phyloP scores from a whole-genome alignment of 1,140 invertebrate genomes.

The Nasonia vitripennis region DNA sequence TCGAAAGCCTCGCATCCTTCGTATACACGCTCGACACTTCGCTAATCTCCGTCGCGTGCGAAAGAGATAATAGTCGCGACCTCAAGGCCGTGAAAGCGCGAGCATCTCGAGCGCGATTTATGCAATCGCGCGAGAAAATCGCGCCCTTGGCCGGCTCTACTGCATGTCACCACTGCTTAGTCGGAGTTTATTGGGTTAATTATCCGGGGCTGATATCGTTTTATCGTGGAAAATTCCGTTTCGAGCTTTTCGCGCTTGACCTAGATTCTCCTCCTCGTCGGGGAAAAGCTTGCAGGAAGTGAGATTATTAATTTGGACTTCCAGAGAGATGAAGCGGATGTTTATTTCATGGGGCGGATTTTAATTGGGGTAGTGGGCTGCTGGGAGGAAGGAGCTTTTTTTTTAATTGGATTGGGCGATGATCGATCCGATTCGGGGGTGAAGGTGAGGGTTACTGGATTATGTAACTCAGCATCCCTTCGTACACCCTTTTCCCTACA shows the following conservation, averaged over 20 bases:
- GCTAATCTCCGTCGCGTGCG: background rate
- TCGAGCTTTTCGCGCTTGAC: conserved; percentile 6
- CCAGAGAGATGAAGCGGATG: background rate
- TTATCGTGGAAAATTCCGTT: background rate
- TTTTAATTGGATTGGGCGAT: too few species aligned
- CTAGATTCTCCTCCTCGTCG: background rate
- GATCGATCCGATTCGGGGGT: too few species aligned
- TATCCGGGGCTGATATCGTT: background rate
- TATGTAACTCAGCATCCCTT: too few species aligned
- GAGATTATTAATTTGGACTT: background rate
- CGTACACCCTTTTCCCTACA: too few species aligned
- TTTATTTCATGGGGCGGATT: background rate
- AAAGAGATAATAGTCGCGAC: background rate
- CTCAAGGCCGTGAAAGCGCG: background rate
- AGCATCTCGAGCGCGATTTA: background rate
- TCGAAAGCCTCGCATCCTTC: background rate
- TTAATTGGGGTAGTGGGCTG: too few species aligned
- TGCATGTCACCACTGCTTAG: background rate
- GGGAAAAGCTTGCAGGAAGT: background rate
- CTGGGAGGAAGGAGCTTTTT: too few species aligned
- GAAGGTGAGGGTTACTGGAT: too few species aligned
- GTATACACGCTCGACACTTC: background rate
- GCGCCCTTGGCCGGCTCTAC: background rate
- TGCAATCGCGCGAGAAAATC: conserved; percentile 8
- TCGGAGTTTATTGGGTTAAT: conserved; percentile 14